Base-by-base conservation (phyloP, 2,113 vertebrate species). In the Barnardius zonarius region DNA sequence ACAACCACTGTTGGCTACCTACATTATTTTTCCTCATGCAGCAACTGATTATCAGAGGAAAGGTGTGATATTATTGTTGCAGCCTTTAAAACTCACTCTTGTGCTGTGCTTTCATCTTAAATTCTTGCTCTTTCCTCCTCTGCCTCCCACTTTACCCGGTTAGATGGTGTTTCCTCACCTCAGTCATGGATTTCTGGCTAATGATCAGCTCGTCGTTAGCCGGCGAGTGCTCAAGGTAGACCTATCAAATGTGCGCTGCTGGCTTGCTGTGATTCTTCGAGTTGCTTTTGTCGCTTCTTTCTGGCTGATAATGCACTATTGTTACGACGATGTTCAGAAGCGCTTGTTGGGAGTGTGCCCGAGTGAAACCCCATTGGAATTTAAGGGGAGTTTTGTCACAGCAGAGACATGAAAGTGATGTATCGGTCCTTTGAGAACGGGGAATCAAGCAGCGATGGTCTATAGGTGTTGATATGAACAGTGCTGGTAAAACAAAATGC, bases 121-220 rank as follows among this genome's bases (percentile, higher is more conserved):
- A 87, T 61, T 78, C 77, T 92, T 89, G 79, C 72, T 97, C 89
- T 94, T 94, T 87, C 92, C 92, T 83, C 79, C 78, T 94, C 93
- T 83, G 52, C 86, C 27, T 90, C 73, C 43, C 37, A 3, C 88
- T 92, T 83, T 31, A 59, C 77, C 93, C 76, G 88, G 43, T 77
- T 88, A 99, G 99, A 99, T 99, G 99, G 98, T 98, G 97, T 99
- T 99, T 86, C 99, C 99, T 51, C 97, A 97, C 70, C 98, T 98
- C 95, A 98, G 93, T 95, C 98, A 99, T 0, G 97, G 99, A 98
- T 99, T 99, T 98, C 97, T 99, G 94, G 98, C 98, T 43, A 88
- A 98, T 62, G 99, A 99, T 83, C 98, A 98, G 80, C 98, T 97
- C 52, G 95, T 78, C 86, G 98, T 98, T 98, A 98, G 97, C 96